These are phyloP conservation scores for Gymnocypris eckloni DNA, from an alignment of 2,797 vertebrate genomes.

Conservation along the genomic window DNA sequence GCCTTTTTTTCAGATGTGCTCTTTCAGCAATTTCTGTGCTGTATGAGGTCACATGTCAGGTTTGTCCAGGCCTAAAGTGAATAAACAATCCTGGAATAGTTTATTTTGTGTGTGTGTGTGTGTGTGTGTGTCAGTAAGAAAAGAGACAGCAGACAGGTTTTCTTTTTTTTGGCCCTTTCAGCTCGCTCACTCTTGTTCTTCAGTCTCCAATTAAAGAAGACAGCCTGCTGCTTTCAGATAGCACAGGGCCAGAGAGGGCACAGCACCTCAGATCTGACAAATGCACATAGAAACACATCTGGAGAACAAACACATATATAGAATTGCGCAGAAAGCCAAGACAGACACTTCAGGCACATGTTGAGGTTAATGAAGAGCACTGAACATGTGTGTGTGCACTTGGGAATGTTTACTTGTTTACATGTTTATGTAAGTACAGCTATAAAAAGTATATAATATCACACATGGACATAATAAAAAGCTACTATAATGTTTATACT, in stretches of 20 bases:
- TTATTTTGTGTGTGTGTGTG: not conserved
- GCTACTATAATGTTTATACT: not conserved
- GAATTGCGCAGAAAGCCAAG: not conserved
- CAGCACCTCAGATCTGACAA: slow-evolving; percentile 35
- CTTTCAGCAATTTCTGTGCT: slow-evolving; percentile 7
- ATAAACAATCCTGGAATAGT: not conserved
- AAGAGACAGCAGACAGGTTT: not conserved
- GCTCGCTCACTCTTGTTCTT: slow-evolving; percentile 28
- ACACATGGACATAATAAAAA: not conserved
- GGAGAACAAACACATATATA: slow-evolving; percentile 33
- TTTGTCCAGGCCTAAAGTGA: slow-evolving; percentile 11
- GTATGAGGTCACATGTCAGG: not conserved
- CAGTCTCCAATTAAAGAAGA: slow-evolving; percentile 45
- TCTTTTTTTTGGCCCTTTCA: slow-evolving; percentile 26
- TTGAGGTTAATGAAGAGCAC: slow-evolving; percentile 8
- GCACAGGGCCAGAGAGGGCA: slow-evolving; percentile 15
- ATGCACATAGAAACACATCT: slow-evolving; percentile 13
- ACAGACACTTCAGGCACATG: not conserved
- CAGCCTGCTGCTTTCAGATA: slow-evolving; percentile 44
- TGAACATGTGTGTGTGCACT: not conserved
- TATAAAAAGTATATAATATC: not conserved
- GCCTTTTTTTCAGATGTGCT: not conserved
- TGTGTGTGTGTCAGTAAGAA: not conserved
- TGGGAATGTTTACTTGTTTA: not conserved
- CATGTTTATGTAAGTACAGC: not conserved